phyloP scores from a whole-genome alignment of 2,888 invertebrate species.

The Ryuthela nishihirai region DNA sequence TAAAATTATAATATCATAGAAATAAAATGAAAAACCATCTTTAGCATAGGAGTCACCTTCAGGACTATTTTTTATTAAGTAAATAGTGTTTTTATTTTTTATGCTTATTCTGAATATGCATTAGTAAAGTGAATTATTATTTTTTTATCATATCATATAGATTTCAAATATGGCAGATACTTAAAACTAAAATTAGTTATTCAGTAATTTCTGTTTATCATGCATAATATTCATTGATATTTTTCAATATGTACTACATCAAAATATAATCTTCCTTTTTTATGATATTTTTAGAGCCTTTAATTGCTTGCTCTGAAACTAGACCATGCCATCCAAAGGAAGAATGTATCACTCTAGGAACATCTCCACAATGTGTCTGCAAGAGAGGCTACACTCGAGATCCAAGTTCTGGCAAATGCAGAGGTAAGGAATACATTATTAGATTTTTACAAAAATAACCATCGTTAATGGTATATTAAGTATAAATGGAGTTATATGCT shows the following conservation, averaged over 20 bases:
- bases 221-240: background rate
- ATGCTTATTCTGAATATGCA: too few species aligned
- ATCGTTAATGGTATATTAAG: too few species aligned
- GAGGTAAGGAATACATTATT: slow-evolving; percentile 37
- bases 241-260: background rate
- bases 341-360: slow-evolving; percentile 75
- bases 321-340: slow-evolving; percentile 54
- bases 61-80: too few species aligned
- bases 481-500: too few species aligned
- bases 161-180: too few species aligned
- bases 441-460: background rate
- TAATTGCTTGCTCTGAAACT: slow-evolving; percentile 32
- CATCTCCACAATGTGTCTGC: slow-evolving; percentile 81
- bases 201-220: background rate
- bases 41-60: too few species aligned
- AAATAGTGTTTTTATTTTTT: too few species aligned
- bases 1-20: too few species aligned
- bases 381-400: slow-evolving; percentile 75
- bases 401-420: slow-evolving; percentile 37
- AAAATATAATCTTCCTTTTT: background rate
- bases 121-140: too few species aligned
- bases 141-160: too few species aligned
- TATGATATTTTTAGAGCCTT: slow-evolving; percentile 22
- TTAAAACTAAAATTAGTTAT: background rate
- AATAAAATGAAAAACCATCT: too few species aligned